A percentile compares a stretch with the other conserved stretches of the same genome.
Conservation (phyloP, 1,140 invertebrate species). For the Drosophila nikananu region DNA sequence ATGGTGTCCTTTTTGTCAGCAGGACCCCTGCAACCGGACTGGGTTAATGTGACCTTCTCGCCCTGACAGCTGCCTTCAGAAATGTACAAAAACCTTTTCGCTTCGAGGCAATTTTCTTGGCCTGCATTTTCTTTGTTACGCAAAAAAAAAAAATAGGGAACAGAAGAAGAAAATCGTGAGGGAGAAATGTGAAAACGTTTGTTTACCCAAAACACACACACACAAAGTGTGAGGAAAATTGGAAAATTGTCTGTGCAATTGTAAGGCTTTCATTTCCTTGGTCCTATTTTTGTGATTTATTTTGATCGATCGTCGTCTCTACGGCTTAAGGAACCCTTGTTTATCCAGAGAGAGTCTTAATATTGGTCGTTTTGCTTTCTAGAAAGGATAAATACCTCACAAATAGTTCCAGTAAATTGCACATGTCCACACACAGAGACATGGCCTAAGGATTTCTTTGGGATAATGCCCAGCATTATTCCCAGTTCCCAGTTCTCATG, state of each 20-base stretch:
- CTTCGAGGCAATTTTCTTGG: constrained; percentile 72
- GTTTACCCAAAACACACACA: constrained; percentile 74
- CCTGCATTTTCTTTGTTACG: constrained; percentile 72
- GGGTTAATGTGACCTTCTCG: constrained; percentile 52
- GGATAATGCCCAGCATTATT: constrained; percentile 12
- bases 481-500: constrained; percentile 35
- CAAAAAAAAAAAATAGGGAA: constrained; percentile 41
- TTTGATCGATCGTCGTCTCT: constrained; percentile 77
- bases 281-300: constrained; percentile 63
- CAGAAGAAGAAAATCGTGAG: constrained; percentile 11
- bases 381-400: constrained; percentile 61
- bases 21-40: constrained; percentile 18
- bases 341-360: constrained; percentile 70
- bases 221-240: constrained; percentile 65
- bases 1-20: constrained; percentile 51
- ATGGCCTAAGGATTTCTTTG: constrained; percentile 21
- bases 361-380: constrained; percentile 72
- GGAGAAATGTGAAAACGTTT: constrained; percentile 53
- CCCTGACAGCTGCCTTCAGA: constrained; percentile 70
- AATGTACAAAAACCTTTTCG: constrained; percentile 43
- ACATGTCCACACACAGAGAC: constrained; percentile 67
- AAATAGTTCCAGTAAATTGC: constrained; percentile 79
- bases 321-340: constrained; percentile 60
- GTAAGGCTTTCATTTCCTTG: constrained; percentile 57
- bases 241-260: constrained; percentile 81